Conservation (phyloP, 2,888 invertebrate genomes). For the Phengaris alcon region DNA sequence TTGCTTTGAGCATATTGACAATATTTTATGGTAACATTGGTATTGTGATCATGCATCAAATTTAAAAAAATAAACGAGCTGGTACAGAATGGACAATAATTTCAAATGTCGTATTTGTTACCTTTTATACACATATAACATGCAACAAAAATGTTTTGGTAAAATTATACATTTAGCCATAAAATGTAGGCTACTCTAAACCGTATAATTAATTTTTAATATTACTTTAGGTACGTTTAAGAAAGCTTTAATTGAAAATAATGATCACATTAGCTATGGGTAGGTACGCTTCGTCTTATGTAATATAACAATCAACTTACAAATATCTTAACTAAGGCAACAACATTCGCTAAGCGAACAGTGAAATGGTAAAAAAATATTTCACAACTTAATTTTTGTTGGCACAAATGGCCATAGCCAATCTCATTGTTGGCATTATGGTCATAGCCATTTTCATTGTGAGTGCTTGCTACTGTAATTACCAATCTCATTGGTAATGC, state of each 20-base stretch:
- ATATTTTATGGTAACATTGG: conserved; percentile 12
- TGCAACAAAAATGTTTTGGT: conserved; percentile 4
- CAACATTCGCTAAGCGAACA: conserved; percentile 63
- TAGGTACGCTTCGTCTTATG: conserved; percentile 54
- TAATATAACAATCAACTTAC: conserved; percentile 59
- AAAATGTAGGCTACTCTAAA: conserved; percentile 6
- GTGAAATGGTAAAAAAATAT: conserved; percentile 48
- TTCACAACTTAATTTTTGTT: conserved; percentile 61
- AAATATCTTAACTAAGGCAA: conserved; percentile 52
- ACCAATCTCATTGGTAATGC: background rate
- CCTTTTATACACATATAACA: conserved; percentile 7
- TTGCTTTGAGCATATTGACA: conserved; percentile 22
- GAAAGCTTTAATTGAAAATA: background rate
- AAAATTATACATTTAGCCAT: conserved; percentile 6
- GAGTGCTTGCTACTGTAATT: background rate
- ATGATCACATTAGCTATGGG: conserved; percentile 64
- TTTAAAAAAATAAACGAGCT: background rate
- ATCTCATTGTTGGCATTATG: background rate
- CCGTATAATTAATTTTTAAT: conserved; percentile 39
- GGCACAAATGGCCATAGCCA: conserved; percentile 43
- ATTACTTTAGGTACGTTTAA: conserved; percentile 42
- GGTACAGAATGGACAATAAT: background rate
- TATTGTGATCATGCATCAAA: conserved; percentile 5
- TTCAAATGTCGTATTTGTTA: background rate
- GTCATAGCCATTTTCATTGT: conserved; percentile 5